A percentile compares a stretch with the other conserved stretches of the same genome.
Evolutionary conservation across 1,140 invertebrate species (phyloP).

Genomic region (Bombus sylvicola): DNA sequence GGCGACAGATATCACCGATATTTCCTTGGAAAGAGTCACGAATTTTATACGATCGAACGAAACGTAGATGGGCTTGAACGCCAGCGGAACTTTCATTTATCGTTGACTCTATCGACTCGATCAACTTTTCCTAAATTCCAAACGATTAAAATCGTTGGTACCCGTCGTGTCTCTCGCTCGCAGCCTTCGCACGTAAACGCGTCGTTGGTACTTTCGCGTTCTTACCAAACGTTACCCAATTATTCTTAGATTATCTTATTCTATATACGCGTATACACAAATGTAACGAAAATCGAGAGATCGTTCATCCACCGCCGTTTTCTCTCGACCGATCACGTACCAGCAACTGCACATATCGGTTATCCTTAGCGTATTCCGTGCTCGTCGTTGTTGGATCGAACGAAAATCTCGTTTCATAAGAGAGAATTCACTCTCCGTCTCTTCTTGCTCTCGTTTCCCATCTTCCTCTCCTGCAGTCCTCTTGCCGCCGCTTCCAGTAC

Average conservation of each 20-base stretch:
- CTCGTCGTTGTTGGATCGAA: constrained; percentile 1
- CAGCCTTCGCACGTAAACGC: neutral
- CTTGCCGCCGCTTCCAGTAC: neutral
- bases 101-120: too few species aligned
- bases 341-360: neutral
- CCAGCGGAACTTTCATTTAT: too few species aligned
- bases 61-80: neutral
- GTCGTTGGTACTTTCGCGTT: neutral
- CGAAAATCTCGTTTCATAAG: constrained; percentile 4
- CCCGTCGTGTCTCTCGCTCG: neutral
- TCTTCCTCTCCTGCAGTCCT: neutral
- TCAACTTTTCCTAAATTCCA: too few species aligned
- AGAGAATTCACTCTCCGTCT: neutral
- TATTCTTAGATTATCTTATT: neutral
- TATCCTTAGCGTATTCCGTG: neutral
- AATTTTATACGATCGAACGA: neutral
- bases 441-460: neutral
- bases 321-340: neutral
- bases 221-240: neutral
- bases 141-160: neutral
- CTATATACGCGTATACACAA: neutral
- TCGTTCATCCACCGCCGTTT: too few species aligned
- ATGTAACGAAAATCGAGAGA: neutral
- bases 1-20: constrained; percentile 35
- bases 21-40: constrained; percentile 17